A percentile compares a stretch with the other conserved stretches of the same genome.
Evolutionary conservation across 2,113 vertebrate genomes (phyloP).

Genomic region (Zosterops lateralis): DNA sequence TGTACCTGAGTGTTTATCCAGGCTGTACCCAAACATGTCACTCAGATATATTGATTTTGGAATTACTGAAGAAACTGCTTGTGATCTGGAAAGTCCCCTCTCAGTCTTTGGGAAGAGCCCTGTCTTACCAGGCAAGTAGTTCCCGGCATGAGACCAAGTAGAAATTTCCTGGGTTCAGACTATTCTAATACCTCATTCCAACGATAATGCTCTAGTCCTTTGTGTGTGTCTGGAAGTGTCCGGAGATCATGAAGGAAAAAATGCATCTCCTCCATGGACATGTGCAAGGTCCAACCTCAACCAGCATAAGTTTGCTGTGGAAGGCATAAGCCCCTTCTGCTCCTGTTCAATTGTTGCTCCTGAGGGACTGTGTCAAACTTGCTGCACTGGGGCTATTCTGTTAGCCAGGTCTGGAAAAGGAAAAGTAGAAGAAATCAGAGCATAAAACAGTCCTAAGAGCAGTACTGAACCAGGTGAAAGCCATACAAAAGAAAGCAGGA

Average conservation of each 20-base stretch:
- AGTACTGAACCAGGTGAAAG: not conserved
- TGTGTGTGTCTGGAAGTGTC: not conserved
- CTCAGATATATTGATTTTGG: not conserved
- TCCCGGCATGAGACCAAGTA: not conserved
- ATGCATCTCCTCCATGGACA: not conserved
- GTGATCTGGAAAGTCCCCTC: slow-evolving; percentile 10
- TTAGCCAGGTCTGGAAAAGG: not conserved
- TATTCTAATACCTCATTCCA: not conserved
- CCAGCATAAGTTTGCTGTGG: not conserved
- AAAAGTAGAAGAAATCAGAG: not conserved
- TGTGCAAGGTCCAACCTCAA: not conserved
- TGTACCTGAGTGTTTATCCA: not conserved
- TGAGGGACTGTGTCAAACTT: not conserved
- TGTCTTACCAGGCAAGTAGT: not conserved
- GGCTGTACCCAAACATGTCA: not conserved
- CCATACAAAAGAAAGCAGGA: not conserved
- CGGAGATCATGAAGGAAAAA: not conserved
- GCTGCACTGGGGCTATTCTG: not conserved
- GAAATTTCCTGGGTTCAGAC: not conserved
- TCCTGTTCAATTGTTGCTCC: accelerated
- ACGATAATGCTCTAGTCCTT: not conserved
- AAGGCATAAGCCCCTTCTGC: not conserved
- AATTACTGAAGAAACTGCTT: not conserved
- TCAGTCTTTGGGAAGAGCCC: not conserved
- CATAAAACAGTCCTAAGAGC: not conserved